Conservation (phyloP, 2,113 vertebrate genomes). For the Promerops cafer region DNA sequence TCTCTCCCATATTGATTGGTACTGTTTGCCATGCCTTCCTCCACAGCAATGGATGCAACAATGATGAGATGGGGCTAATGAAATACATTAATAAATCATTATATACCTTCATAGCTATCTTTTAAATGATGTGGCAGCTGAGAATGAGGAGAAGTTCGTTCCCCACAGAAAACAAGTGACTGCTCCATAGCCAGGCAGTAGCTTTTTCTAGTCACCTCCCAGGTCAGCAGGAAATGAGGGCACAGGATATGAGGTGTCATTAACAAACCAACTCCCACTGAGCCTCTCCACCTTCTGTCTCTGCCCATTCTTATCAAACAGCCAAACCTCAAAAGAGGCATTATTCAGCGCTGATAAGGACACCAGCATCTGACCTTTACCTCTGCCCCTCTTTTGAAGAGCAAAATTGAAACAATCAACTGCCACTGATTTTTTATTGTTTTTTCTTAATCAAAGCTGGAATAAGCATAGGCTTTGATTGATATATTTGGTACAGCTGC, state of each 20-base stretch:
- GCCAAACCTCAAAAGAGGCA: background rate
- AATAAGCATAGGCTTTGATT: background rate
- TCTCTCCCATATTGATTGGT: background rate
- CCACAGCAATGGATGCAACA: background rate
- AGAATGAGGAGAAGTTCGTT: background rate
- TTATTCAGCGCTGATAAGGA: background rate
- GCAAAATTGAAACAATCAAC: background rate
- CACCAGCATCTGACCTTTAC: background rate
- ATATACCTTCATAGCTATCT: background rate
- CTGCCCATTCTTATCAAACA: background rate
- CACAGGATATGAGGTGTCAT: background rate
- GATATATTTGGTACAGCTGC: background rate
- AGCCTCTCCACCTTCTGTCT: background rate
- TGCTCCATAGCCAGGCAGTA: background rate
- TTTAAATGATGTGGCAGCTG: background rate
- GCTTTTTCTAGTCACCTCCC: background rate
- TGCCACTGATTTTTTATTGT: background rate
- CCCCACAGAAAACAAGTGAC: fast-evolving
- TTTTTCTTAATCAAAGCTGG: background rate
- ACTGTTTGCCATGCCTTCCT: background rate
- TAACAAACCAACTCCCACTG: background rate
- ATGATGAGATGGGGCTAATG: fast-evolving
- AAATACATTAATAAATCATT: background rate
- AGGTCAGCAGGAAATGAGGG: background rate
- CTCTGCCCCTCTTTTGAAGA: background rate